Evolutionary conservation across 2,888 invertebrate genomes (phyloP), one percentile per base, ranked within the genome.

Genomic region (Odontomyia ornata): DNA sequence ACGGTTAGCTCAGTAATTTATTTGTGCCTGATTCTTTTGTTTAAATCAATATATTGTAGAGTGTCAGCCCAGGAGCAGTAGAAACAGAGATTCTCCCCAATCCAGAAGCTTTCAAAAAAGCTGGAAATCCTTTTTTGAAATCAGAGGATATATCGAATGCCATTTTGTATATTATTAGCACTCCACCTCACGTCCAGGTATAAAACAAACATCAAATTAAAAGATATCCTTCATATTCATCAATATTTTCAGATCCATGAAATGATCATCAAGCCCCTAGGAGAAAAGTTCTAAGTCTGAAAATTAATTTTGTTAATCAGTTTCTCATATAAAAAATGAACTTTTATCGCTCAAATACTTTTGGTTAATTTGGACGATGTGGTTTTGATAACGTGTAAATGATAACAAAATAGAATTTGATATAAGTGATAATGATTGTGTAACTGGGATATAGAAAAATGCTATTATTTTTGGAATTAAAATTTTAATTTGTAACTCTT

Each of bases 61-160:
- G 85, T 1, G 85, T 86, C 60, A 85, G 85, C 76, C 86, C 86
- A 0, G 86, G 86, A 1, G 84, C 84, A 1, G 85, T 85, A 0
- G 83, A 85, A 47, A 86, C 86, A 11, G 84, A 86, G 57, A 85
- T 86, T 0, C 84, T 86, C 77, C 85, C 86, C 1, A 23, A 78
- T 4, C 81, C 80, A 5, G 77, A 76, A 21, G 52, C 23, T 0
- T 9, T 25, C 23, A 15, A 4, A 5, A 28, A 25, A 18, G 65
- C 36, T 30, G 76, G 76, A 86, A 5, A 18, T 4, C 72, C 72
- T 30, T 57, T 84, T 21, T 64, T 78, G 15, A 25, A 65, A 5
- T 1, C 82, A 3, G 77, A 73, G 15, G 77, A 77, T 67, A 21
- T 77, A 13, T 65, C 73, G 1, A 57, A 67, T 67, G 77, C 77